Percentiles rank a stretch among this genome's conserved stretches.
These are phyloP conservation scores for Papilio machaon DNA, from an alignment of 1,140 invertebrate species.

Conservation along the genomic window DNA sequence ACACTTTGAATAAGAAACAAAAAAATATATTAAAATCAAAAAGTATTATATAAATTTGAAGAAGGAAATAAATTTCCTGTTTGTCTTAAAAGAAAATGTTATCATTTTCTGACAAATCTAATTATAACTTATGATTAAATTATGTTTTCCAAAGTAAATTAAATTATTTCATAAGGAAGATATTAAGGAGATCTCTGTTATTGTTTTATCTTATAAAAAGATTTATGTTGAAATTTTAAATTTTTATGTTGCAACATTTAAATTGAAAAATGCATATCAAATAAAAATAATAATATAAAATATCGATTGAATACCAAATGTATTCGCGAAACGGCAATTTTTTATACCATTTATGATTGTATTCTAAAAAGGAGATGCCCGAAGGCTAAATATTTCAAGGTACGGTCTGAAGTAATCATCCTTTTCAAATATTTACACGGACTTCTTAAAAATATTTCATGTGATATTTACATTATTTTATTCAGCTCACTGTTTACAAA, in stretches of 20 bases:
- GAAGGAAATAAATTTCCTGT: background rate
- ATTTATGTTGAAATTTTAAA: background rate
- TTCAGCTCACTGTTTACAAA: background rate
- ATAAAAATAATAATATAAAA: no score
- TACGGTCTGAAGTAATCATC: constrained; percentile 5
- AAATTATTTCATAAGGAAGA: constrained; percentile 9
- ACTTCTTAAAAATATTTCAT: constrained; percentile 8
- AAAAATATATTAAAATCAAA: background rate
- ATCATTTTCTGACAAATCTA: constrained; percentile 12
- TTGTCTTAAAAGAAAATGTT: constrained; percentile 8
- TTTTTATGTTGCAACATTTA: background rate
- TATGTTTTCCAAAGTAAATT: constrained; percentile 4
- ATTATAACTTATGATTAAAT: constrained; percentile 14
- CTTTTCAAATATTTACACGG: constrained; percentile 8
- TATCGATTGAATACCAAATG: background rate
- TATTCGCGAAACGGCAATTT: background rate
- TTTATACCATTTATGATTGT: background rate
- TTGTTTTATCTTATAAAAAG: background rate
- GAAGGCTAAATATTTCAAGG: background rate
- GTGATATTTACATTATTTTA: background rate
- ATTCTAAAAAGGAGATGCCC: background rate
- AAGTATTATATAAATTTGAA: background rate
- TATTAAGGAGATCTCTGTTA: background rate
- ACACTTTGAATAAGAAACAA: background rate
- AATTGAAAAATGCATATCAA: background rate